Conservation (phyloP, 2,797 vertebrate species). For the Sternotherus odoratus region DNA sequence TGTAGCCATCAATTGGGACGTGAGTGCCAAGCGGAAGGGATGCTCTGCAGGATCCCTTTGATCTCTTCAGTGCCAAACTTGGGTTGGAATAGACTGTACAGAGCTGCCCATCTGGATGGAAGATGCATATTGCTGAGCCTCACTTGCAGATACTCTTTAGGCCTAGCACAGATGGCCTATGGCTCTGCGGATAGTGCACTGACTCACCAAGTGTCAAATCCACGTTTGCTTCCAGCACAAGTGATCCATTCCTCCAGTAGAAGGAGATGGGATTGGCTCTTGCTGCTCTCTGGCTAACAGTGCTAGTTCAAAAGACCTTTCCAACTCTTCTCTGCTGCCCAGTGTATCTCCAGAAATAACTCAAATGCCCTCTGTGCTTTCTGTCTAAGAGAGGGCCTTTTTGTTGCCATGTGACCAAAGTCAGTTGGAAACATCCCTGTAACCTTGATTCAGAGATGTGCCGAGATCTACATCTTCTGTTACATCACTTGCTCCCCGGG, state of each 20-base stretch:
- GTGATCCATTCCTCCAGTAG: accelerated
- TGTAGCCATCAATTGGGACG: not conserved
- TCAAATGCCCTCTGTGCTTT: accelerated
- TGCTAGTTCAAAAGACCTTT: not conserved
- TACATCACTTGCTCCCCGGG: not conserved
- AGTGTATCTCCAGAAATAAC: not conserved
- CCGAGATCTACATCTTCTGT: not conserved
- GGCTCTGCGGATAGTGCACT: not conserved
- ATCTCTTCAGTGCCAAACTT: not conserved
- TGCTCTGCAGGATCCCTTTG: not conserved
- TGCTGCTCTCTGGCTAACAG: not conserved
- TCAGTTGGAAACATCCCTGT: not conserved
- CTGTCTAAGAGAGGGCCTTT: accelerated
- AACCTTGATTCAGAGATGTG: not conserved
- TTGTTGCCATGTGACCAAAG: not conserved
- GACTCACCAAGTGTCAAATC: not conserved
- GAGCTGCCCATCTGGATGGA: not conserved
- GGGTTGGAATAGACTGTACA: accelerated
- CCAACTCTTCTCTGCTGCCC: not conserved
- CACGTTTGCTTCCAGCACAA: not conserved
- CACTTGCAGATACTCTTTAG: not conserved
- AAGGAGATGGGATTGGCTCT: not conserved
- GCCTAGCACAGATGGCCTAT: not conserved
- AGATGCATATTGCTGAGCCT: accelerated
- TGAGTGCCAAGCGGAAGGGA: not conserved